Evolutionary conservation across 1,140 invertebrate genomes (phyloP), one percentile per base, ranked within the genome.

Genomic region (Drosophila equinoxialis): DNA sequence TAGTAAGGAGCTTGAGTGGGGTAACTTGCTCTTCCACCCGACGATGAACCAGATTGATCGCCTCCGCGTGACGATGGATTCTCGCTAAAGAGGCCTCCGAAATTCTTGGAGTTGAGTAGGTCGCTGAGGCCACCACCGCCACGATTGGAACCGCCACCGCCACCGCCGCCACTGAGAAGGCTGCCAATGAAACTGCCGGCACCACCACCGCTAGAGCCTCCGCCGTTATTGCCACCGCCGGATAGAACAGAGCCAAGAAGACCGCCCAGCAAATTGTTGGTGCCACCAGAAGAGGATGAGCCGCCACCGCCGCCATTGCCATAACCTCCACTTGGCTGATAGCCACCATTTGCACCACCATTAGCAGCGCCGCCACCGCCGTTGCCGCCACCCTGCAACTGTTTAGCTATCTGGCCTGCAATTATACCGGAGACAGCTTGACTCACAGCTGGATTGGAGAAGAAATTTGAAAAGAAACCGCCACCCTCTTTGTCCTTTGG

Each of bases 371-470:
- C 30, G 30, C 57, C 70, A 23, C 67, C 71, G 23, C 74, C 77
- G 11, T 39, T 68, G 10, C 78, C 81, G 8, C 89, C 89, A 1
- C 91, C 91, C 59, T 91, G 79, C 26, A 92, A 70, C 60, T 86
- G 78, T 48, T 92, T 92, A 59, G 87, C 73, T 37, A 92, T 91
- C 70, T 92, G 91, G 51, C 89, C 90, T 66, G 90, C 87, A 90
- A 92, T 90, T 54, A 92, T 91, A 71, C 91, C 91, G 42, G 82
- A 80, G 8, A 92, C 87, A 60, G 91, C 91, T 79, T 91, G 89
- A 81, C 78, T 91, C 59, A 92, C 91, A 62, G 85, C 85, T 68
- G 91, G 91, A 73, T 89, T 92, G 23, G 87, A 91, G 68, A 92
- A 91, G 68, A 92, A 90, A 57, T 77, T 90, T 39, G 91, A 91